Conservation (phyloP, 2,113 vertebrate genomes). For the Amblyopsis rosae region DNA sequence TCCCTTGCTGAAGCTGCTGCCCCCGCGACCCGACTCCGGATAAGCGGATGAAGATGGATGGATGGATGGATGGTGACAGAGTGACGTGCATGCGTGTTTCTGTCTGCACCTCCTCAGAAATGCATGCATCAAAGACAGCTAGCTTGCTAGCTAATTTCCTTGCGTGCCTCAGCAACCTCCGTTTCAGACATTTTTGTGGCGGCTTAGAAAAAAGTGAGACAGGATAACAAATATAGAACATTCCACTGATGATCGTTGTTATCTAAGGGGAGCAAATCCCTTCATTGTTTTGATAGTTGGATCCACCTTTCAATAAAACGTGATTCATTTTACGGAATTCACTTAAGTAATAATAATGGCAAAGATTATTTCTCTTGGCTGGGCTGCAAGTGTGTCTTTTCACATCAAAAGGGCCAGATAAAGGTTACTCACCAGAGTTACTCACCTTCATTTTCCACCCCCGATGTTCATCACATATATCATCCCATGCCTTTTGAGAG, state of each 20-base stretch:
- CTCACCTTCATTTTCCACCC: constrained; percentile 2
- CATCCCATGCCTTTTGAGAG: neutral
- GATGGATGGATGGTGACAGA: no score
- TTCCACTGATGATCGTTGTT: neutral
- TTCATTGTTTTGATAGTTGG: constrained; percentile 3
- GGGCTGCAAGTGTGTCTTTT: neutral
- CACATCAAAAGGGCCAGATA: neutral
- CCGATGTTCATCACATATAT: constrained; percentile 20
- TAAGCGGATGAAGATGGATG: no score
- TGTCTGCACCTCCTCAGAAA: constrained; percentile 40
- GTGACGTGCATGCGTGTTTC: constrained; percentile 14
- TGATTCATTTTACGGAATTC: neutral
- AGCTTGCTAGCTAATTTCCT: neutral
- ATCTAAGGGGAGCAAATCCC: neutral
- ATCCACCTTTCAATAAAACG: neutral
- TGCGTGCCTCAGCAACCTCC: neutral
- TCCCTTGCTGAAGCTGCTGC: no score
- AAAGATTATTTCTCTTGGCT: neutral
- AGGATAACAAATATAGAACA: neutral
- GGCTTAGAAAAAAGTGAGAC: neutral
- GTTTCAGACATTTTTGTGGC: neutral
- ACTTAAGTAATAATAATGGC: neutral
- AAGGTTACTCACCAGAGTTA: neutral
- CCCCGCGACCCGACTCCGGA: no score
- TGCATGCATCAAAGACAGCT: neutral